These are phyloP conservation scores for Galerucella calmariensis DNA, from an alignment of 2,888 invertebrate species.

Conservation along the genomic window DNA sequence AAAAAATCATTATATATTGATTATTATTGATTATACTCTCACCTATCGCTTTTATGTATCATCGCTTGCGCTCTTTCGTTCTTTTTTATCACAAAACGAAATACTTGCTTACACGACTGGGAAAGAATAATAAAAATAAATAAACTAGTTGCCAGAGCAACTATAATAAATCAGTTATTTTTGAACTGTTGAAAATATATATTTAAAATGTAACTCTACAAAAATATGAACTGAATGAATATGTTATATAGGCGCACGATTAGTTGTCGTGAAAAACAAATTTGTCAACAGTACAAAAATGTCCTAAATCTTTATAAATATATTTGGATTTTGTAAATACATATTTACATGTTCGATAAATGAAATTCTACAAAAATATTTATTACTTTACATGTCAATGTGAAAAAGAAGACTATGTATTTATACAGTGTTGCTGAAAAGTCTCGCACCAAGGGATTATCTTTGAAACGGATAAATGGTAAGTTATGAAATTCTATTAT, in stretches of 20 bases:
- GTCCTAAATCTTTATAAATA: not conserved
- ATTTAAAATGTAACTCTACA: not conserved
- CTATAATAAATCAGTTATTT: not conserved
- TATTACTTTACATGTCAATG: too few species aligned
- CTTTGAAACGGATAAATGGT: too few species aligned
- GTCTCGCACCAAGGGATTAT: too few species aligned
- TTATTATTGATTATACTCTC: too few species aligned
- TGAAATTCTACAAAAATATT: too few species aligned
- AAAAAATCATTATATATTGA: too few species aligned
- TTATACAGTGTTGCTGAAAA: too few species aligned
- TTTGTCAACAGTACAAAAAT: not conserved
- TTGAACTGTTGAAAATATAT: not conserved
- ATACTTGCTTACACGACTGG: not conserved
- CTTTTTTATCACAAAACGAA: not conserved
- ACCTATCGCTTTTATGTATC: too few species aligned
- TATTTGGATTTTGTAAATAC: not conserved
- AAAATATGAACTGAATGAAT: not conserved
- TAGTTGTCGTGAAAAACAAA: not conserved
- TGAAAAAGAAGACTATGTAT: too few species aligned
- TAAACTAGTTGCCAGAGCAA: not conserved
- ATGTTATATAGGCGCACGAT: not conserved
- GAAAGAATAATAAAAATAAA: not conserved
- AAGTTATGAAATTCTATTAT: too few species aligned
- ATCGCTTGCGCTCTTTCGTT: too few species aligned
- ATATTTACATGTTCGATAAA: too few species aligned